Evolutionary conservation across 1,140 invertebrate species (phyloP), one percentile per base, ranked within the genome.

Genomic region (Sitobion miscanthi): DNA sequence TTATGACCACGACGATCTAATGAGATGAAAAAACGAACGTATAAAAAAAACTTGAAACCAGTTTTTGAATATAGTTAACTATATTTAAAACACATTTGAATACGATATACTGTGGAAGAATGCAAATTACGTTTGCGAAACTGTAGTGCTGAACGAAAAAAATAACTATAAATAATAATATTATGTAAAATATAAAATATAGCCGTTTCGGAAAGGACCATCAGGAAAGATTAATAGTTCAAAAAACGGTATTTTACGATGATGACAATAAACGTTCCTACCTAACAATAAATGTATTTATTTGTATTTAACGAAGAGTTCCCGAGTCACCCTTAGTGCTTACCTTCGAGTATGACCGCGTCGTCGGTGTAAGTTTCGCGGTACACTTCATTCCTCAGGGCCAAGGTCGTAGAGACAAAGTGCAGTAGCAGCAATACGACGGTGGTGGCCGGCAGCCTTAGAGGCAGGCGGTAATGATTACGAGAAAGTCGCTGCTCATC

Each of bases 271-370:
- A 82, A 82, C 4, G 2, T 35, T 8, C 21, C 77, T 83, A 21
- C 7, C 17, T 23, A 21, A 3, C 35, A 45, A 23, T 25, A 45
- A 1, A 45, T 86, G 47, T 21, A 54, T 54, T 54, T 54, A 54
- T 54, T 54, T 23, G 49, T 54, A 54, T 21, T 4, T 47, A 21
- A 47, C 83, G 77, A 83, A 3, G 42, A 45, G 23, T 54, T 14
- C 49, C 49, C 14, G 14, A 62, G 57, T 62, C 62, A n/a, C 30
- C 62, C 9, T 47, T 47, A 30, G 38, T 54, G 8, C 91, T 93
- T 93, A 86, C 91, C 91, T 93, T 93, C 91, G 17, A 93, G 35
- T 52, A 93, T 85, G 47, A 93, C 91, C 9, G 91, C 91, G 49
- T 93, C 91, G 25, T 93, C 91, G 35, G 91, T 93, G 77, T 52